A percentile compares a stretch with the other conserved stretches of the same genome.
Evolutionary conservation across 1,140 invertebrate species (phyloP).

Genomic region (Panulirus ornatus): DNA sequence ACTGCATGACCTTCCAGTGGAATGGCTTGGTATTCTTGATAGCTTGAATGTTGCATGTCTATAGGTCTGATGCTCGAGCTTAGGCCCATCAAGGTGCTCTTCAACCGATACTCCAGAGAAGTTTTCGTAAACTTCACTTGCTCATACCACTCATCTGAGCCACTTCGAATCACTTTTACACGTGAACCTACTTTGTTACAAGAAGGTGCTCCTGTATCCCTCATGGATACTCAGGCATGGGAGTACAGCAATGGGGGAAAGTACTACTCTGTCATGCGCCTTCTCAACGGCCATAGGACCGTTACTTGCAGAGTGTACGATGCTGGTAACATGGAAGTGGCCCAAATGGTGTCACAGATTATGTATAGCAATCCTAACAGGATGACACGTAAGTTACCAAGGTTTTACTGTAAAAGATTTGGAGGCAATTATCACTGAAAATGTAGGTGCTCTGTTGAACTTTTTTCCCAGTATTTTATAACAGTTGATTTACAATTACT

Average conservation of each 20-base stretch:
- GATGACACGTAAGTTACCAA: slow-evolving; percentile 28
- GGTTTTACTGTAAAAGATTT: too few relatives aligned
- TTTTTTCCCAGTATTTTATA: too few relatives aligned
- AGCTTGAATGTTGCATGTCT: slow-evolving; percentile 51
- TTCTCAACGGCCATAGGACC: slow-evolving; percentile 44
- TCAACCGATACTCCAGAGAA: slow-evolving; percentile 46
- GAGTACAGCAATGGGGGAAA: slow-evolving; percentile 55
- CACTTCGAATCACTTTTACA: slow-evolving; percentile 51
- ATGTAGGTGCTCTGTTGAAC: too few relatives aligned
- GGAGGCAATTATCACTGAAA: too few relatives aligned
- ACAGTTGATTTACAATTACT: too few relatives aligned
- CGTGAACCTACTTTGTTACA: slow-evolving; percentile 27
- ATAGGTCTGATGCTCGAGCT: slow-evolving; percentile 71
- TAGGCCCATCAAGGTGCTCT: slow-evolving; percentile 64
- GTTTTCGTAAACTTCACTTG: slow-evolving; percentile 63
- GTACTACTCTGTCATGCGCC: slow-evolving; percentile 38
- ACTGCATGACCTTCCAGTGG: not conserved
- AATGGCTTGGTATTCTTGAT: not conserved
- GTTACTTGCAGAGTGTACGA: slow-evolving; percentile 60
- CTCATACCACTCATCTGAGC: slow-evolving; percentile 69
- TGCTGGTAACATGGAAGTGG: slow-evolving; percentile 57
- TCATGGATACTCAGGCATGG: slow-evolving; percentile 22
- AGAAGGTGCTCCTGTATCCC: slow-evolving; percentile 13
- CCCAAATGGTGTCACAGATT: slow-evolving; percentile 60
- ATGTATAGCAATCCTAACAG: slow-evolving; percentile 38